These are phyloP conservation scores for Tympanoctomys barrerae DNA, from an alignment of 2,797 vertebrate species.

Conservation along the genomic window DNA sequence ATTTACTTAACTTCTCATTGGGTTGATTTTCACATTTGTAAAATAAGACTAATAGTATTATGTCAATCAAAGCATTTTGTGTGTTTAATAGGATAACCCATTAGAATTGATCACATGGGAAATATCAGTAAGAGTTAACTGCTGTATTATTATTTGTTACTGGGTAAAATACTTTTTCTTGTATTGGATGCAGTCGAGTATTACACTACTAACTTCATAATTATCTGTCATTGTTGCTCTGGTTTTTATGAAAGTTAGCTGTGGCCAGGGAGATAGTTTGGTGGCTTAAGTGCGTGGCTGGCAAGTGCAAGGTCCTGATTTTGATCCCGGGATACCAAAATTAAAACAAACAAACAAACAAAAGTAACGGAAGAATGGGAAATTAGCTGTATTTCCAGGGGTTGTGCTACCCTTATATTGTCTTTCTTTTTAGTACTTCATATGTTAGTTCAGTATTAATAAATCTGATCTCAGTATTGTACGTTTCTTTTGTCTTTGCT, in stretches of 20 bases:
- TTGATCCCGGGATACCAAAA: no score
- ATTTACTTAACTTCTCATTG: background rate
- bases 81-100: slow-evolving; percentile 27
- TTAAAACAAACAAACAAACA: no score
- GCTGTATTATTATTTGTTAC: background rate
- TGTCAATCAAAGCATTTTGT: background rate
- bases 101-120: background rate
- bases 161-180: slow-evolving; percentile 6
- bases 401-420: background rate
- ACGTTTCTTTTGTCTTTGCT: background rate
- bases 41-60: slow-evolving; percentile 9
- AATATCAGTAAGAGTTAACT: slow-evolving; percentile 25
- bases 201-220: background rate
- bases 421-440: slow-evolving; percentile 11
- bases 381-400: background rate
- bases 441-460: background rate
- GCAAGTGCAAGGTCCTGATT: no score
- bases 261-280: background rate
- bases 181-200: background rate
- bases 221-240: background rate
- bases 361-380: no score
- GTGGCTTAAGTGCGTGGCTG: no score
- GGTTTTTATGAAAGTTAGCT: background rate
- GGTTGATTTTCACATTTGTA: slow-evolving; percentile 37
- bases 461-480: slow-evolving; percentile 10